phyloP scores from a whole-genome alignment of 1,140 invertebrate genomes.

The Bombus affinis region DNA sequence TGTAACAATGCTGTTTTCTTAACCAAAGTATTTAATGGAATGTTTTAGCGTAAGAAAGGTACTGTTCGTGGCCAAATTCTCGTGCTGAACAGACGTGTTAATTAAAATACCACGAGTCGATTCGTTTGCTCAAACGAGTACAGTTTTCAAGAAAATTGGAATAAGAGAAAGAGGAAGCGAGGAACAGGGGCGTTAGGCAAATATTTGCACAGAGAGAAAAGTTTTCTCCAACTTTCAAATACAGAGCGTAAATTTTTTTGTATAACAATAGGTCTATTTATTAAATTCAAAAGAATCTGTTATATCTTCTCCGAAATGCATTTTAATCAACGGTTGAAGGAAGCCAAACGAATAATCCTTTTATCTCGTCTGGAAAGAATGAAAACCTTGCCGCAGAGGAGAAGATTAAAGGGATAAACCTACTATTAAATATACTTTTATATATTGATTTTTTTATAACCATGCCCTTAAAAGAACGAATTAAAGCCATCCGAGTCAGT shows the following conservation, averaged over 20 bases:
- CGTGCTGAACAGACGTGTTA: neutral
- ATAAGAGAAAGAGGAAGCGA: neutral
- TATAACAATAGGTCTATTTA: too few species aligned
- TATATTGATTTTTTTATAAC: neutral
- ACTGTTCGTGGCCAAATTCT: neutral
- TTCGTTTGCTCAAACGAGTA: neutral
- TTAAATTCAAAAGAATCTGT: too few species aligned
- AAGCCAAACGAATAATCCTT: neutral
- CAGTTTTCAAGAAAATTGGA: slow-evolving; percentile 1
- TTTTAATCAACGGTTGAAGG: neutral
- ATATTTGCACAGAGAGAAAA: neutral
- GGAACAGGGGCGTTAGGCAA: neutral
- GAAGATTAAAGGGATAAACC: slow-evolving; percentile 1
- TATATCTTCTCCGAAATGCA: too few species aligned
- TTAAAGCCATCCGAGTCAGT: neutral
- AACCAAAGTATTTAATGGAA: too few species aligned
- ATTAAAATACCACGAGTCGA: neutral
- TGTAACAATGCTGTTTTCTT: neutral
- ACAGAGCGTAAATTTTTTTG: neutral
- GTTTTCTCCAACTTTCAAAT: neutral
- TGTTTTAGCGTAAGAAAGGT: neutral
- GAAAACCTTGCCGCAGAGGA: neutral
- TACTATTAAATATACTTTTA: neutral
- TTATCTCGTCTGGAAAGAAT: neutral
- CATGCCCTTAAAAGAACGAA: too few species aligned